These are phyloP conservation scores for Tinea semifulvella DNA, from an alignment of 2,888 invertebrate species.

Conservation along the genomic window DNA sequence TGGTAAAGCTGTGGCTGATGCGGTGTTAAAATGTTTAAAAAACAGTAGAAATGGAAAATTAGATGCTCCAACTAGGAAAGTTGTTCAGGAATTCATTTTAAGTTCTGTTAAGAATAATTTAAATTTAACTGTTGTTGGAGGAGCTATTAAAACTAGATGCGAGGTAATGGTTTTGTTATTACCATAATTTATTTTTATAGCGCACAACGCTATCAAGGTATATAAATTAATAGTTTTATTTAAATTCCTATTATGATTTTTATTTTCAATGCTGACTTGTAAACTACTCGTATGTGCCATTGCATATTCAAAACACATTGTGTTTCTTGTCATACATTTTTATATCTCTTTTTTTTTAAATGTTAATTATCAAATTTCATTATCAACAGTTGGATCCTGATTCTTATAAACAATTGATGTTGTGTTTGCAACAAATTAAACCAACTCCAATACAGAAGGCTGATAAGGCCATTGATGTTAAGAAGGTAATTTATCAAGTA, in stretches of 20 bases:
- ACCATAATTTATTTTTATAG: no score
- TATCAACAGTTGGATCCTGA: slow-evolving; percentile 45
- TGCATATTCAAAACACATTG: no score
- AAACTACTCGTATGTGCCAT: no score
- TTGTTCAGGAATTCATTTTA: slow-evolving; percentile 45
- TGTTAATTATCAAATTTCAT: neutral
- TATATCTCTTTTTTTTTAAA: neutral
- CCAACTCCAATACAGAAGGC: slow-evolving; percentile 27
- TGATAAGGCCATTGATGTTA: slow-evolving; percentile 36
- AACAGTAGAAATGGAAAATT: slow-evolving; percentile 50
- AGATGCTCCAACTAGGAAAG: slow-evolving; percentile 32
- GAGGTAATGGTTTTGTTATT: no score
- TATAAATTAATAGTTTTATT: no score
- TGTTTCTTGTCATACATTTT: no score
- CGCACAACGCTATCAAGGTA: no score
- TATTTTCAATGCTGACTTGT: no score
- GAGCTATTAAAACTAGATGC: slow-evolving; percentile 56
- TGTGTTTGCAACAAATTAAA: slow-evolving; percentile 39
- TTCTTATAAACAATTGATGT: slow-evolving; percentile 44
- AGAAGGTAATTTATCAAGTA: no score
- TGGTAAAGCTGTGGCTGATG: slow-evolving; percentile 42
- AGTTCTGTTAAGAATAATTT: slow-evolving; percentile 44
- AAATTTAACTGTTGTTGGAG: slow-evolving; percentile 50
- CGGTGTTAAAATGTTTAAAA: slow-evolving; percentile 35
- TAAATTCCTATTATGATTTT: no score